phyloP scores from a whole-genome alignment of 2,113 vertebrate species.

The Sebastes fasciatus region DNA sequence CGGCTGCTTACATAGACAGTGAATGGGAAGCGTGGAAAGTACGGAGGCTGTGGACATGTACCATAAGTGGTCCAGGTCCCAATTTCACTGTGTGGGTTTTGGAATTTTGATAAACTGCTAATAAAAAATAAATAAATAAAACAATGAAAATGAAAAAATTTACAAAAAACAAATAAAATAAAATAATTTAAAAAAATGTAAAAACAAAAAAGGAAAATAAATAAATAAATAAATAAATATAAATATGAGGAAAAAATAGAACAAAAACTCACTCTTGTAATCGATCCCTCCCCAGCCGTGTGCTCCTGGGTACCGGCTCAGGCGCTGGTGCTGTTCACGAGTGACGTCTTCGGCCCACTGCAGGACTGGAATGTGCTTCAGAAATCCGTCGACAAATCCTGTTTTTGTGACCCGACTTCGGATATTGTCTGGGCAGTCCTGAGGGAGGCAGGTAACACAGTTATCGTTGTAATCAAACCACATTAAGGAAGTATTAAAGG shows the following conservation, averaged over 20 bases:
- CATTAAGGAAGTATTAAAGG: too few species aligned
- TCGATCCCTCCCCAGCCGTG: constrained; percentile 82
- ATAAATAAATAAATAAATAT: background rate
- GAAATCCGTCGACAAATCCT: constrained; percentile 53
- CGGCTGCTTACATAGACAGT: too few species aligned
- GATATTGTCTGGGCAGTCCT: constrained; percentile 78
- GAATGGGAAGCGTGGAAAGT: too few species aligned
- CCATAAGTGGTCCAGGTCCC: too few species aligned
- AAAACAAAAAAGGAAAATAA: background rate
- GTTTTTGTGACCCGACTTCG: constrained; percentile 49
- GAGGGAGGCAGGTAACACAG: constrained; percentile 15
- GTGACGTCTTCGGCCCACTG: constrained; percentile 81
- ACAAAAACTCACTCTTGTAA: constrained; percentile 70
- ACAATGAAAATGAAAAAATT: background rate
- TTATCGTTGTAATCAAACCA: background rate
- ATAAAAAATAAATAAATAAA: background rate
- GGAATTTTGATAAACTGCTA: background rate
- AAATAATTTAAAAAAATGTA: background rate
- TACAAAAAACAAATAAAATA: background rate
- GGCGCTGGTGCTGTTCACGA: constrained; percentile 72
- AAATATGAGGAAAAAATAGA: background rate
- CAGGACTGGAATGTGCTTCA: constrained; percentile 78
- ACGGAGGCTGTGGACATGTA: too few species aligned
- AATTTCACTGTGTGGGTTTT: background rate
- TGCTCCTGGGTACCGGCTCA: constrained; percentile 73